Percentiles rank a stretch among this genome's conserved stretches.
phyloP scores from a whole-genome alignment of 2,888 invertebrate species.

The Xylota segnis region DNA sequence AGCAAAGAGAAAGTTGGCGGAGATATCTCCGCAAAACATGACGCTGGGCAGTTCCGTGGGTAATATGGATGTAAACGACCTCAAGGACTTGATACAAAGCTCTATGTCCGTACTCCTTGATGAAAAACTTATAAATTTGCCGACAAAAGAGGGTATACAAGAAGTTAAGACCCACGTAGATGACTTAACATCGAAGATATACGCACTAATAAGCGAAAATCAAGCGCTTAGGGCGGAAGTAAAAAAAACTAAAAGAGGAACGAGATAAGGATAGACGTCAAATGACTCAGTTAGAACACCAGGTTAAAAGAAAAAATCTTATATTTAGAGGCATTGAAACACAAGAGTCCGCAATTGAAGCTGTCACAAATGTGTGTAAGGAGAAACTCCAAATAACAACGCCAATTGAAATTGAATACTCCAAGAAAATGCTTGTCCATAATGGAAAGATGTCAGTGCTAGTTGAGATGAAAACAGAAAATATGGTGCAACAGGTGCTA shows the following conservation, averaged over 20 bases:
- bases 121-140: no score
- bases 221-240: neutral
- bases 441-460: neutral
- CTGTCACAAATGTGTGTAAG: neutral
- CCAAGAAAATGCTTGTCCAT: constrained; percentile 3
- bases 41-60: no score
- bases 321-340: constrained; percentile 1
- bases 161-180: neutral
- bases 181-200: neutral
- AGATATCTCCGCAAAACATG: no score
- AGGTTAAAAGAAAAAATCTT: constrained; percentile 3
- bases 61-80: no score
- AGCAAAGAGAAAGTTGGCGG: no score
- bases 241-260: neutral
- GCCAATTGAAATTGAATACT: constrained; percentile 6
- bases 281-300: neutral
- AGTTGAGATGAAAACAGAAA: neutral
- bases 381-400: neutral
- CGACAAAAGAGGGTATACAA: neutral
- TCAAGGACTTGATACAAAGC: no score
- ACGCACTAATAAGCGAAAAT: neutral
- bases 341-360: constrained; percentile 11
- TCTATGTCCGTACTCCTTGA: no score
- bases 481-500: no score
- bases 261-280: neutral